Evolutionary conservation across 2,113 vertebrate genomes (phyloP).

Genomic region (Apodemus sylvaticus): DNA sequence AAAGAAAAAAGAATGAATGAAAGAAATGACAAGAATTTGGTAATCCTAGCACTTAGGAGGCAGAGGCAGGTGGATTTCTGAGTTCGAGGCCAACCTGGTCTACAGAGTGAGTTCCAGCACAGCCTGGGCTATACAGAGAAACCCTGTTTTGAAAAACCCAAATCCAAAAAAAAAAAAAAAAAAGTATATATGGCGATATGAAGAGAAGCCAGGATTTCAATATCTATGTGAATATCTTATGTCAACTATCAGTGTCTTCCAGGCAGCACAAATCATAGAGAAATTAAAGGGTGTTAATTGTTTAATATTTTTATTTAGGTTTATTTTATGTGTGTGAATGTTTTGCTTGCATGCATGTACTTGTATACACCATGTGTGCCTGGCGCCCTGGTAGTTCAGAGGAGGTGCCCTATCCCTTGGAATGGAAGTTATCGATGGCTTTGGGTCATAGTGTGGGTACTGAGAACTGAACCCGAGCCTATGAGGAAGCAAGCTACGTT

Average conservation of each 20-base stretch:
- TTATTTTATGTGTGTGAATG: neutral
- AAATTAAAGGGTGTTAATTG: neutral
- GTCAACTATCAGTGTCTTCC: neutral
- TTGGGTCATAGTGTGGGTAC: neutral
- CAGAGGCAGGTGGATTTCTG: too few species aligned
- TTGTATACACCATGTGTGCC: neutral
- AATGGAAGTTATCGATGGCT: neutral
- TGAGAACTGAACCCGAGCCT: neutral
- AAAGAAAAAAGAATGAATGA: too few species aligned
- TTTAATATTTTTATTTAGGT: neutral
- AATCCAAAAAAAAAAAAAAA: too few species aligned
- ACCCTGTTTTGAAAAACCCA: too few species aligned
- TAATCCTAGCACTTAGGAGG: too few species aligned
- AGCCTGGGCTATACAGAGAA: too few species aligned
- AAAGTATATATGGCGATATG: neutral
- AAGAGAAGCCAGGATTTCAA: neutral
- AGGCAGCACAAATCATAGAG: too few species aligned
- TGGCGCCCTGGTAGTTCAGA: neutral
- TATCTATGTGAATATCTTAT: neutral
- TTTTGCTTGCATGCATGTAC: neutral
- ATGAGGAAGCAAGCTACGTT: neutral
- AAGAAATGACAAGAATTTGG: too few species aligned
- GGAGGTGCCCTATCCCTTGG: neutral
- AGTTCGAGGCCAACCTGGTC: too few species aligned
- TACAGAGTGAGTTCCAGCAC: too few species aligned